Evolutionary conservation across 2,113 vertebrate species (phyloP).

Genomic region (Puma concolor): DNA sequence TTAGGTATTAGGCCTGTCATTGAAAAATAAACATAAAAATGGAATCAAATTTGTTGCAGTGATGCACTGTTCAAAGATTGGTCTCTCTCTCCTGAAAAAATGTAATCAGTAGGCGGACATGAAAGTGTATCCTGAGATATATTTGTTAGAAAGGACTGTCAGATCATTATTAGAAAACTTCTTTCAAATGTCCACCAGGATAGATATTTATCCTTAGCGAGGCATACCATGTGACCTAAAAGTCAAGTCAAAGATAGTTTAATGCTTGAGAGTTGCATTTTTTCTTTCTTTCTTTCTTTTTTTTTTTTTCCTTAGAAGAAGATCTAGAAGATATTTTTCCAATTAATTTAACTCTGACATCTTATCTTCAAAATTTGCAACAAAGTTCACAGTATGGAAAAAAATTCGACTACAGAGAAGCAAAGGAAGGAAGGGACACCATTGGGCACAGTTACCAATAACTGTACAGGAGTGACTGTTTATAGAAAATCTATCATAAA

Average conservation of each 20-base stretch:
- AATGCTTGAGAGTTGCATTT: background rate
- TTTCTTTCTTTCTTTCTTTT: background rate
- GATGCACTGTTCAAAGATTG: slow-evolving; percentile 64
- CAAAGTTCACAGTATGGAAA: background rate
- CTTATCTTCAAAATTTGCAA: background rate
- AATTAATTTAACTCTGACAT: slow-evolving; percentile 60
- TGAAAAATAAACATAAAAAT: slow-evolving; percentile 78
- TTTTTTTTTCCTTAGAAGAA: background rate
- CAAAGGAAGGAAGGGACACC: background rate
- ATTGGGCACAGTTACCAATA: background rate
- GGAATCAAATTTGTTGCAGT: slow-evolving; percentile 66
- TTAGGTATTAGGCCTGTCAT: slow-evolving; percentile 77
- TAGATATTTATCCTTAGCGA: slow-evolving; percentile 24
- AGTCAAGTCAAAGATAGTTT: slow-evolving; percentile 15
- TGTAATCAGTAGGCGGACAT: slow-evolving; percentile 61
- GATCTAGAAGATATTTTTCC: slow-evolving; percentile 10
- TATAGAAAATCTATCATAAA: background rate
- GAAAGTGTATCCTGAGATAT: background rate
- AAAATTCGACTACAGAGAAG: background rate
- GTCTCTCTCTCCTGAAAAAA: slow-evolving; percentile 59
- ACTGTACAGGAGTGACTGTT: background rate
- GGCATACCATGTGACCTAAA: background rate
- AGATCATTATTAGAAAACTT: slow-evolving; percentile 41
- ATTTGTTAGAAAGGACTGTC: slow-evolving; percentile 40
- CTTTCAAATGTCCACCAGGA: slow-evolving; percentile 65